phyloP scores from a whole-genome alignment of 2,113 vertebrate genomes.

The Siniperca chuatsi region DNA sequence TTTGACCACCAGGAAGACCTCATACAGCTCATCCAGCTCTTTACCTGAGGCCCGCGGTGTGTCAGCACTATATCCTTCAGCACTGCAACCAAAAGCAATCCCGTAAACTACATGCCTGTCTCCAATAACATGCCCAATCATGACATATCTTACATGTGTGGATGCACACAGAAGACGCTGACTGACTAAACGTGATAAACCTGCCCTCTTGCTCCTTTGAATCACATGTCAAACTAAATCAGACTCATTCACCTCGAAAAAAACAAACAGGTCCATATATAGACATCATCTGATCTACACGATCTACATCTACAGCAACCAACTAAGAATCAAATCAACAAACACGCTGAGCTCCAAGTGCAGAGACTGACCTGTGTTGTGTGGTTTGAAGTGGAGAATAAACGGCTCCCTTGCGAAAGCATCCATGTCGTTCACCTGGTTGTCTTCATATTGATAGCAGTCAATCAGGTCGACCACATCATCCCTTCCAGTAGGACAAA shows the following conservation, averaged over 20 bases:
- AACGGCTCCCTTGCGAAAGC: constrained; percentile 78
- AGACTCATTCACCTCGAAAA: not conserved
- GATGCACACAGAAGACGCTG: not conserved
- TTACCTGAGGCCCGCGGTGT: constrained; percentile 56
- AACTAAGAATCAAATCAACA: not conserved
- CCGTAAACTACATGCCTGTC: not conserved
- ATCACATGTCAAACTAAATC: not conserved
- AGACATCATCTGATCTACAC: constrained; percentile 1
- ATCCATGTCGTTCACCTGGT: constrained; percentile 71
- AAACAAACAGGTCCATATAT: not conserved
- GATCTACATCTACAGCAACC: not conserved
- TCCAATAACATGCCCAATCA: not conserved
- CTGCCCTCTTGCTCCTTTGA: constrained; percentile 6
- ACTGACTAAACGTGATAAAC: constrained; percentile 43
- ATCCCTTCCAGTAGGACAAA: constrained; percentile 39
- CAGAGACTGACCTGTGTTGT: constrained; percentile 60
- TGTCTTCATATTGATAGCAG: constrained; percentile 76
- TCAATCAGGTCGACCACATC: constrained; percentile 67
- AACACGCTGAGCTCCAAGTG: not conserved
- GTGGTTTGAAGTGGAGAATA: constrained; percentile 71
- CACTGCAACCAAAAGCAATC: constrained; percentile 50
- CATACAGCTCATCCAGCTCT: constrained; percentile 78
- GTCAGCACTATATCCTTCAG: constrained; percentile 76
- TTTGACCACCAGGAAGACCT: constrained; percentile 69
- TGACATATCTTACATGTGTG: not conserved